phyloP scores from a whole-genome alignment of 2,113 vertebrate genomes.

The Cottus gobio region DNA sequence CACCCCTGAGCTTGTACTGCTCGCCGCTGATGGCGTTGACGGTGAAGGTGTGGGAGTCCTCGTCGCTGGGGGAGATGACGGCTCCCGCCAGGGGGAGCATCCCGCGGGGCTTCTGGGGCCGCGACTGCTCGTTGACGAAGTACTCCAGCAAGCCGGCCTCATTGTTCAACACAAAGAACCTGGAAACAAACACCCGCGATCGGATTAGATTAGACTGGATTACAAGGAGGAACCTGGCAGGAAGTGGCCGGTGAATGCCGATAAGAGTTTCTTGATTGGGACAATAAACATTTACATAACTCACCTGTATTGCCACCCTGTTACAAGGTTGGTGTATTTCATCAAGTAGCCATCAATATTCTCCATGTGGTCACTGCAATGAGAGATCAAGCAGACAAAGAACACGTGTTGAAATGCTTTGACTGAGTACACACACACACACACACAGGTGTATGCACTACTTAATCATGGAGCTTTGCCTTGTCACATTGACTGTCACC shows the following conservation, averaged over 20 bases:
- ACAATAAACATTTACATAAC: constrained; percentile 32
- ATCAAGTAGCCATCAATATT: constrained; percentile 96
- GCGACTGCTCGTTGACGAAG: constrained; percentile 96
- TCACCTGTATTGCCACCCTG: constrained; percentile 98
- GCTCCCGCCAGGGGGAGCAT: constrained; percentile 94
- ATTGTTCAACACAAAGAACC: constrained; percentile 98
- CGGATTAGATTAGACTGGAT: constrained; percentile 24
- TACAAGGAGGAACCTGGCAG: constrained; percentile 13
- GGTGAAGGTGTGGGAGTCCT: constrained; percentile 97
- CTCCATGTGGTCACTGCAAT: constrained; percentile 95
- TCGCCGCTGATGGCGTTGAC: constrained; percentile 98
- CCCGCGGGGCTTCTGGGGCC: constrained; percentile 94
- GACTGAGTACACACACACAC: constrained; percentile 2
- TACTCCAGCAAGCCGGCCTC: constrained; percentile 97
- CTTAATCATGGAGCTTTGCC: neutral
- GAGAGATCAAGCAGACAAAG: neutral
- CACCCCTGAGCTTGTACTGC: constrained; percentile 98
- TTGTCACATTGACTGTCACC: neutral
- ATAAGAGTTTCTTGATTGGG: neutral
- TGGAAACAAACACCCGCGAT: constrained; percentile 73
- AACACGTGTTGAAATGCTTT: constrained; percentile 4
- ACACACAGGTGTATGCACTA: neutral
- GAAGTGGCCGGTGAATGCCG: neutral
- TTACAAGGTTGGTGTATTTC: constrained; percentile 99
- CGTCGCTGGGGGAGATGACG: constrained; percentile 98